Evolutionary conservation across 2,888 invertebrate species (phyloP).

Genomic region (Allolobophora icterica): DNA sequence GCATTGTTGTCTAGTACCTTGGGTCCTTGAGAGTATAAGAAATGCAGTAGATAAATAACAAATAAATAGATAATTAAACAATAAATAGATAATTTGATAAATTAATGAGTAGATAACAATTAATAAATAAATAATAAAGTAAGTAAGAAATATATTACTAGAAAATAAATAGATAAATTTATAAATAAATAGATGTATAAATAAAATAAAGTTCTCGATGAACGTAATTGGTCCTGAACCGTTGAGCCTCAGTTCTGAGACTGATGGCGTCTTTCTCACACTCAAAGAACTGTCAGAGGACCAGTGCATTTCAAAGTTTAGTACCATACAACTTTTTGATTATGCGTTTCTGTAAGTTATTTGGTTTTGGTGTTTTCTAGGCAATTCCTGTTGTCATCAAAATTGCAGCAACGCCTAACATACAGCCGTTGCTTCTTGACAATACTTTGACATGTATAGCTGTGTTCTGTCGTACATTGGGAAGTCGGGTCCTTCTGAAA

Average conservation of each 20-base stretch:
- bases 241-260: not conserved
- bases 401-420: not conserved
- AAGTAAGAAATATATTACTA: too few species aligned
- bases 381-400: slow-evolving; percentile 5
- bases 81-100: too few species aligned
- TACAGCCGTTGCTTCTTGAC: not conserved
- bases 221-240: not conserved
- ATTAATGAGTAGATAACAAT: too few species aligned
- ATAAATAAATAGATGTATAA: too few species aligned
- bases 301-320: not conserved
- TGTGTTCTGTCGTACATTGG: not conserved
- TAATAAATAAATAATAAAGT: too few species aligned
- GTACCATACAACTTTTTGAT: not conserved
- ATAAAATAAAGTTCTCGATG: too few species aligned
- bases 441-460: not conserved
- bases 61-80: too few species aligned
- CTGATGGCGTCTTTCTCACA: not conserved
- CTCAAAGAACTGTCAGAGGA: not conserved
- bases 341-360: not conserved
- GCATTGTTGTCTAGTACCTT: too few species aligned
- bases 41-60: not conserved
- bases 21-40: not conserved
- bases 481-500: slow-evolving; percentile 12
- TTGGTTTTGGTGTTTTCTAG: slow-evolving; percentile 29
- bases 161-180: too few species aligned